Evolutionary conservation across 2,797 vertebrate species (phyloP), one percentile per base, ranked within the genome.

Genomic region (Melanotaenia boesemani): DNA sequence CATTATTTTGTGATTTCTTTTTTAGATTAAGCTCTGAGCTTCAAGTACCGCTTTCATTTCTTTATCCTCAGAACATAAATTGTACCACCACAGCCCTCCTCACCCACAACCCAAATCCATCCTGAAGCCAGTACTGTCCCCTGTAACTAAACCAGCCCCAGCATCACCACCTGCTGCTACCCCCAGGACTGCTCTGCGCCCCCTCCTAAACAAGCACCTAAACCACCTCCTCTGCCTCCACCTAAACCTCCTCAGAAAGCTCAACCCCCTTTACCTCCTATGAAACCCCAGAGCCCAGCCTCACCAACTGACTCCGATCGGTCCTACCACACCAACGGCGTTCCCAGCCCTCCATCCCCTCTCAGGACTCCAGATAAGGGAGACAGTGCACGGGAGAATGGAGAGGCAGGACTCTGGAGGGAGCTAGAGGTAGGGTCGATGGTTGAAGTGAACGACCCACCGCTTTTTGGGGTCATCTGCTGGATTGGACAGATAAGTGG

Each of bases 371-470:
- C 72, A 0, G 87, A 79, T 2, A 2, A 3, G 0, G 6, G 1
- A 0, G 79, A 77, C 0, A 71, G 39, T 0, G 37, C 54, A 0
- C 67, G 12, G 56, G 83, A 86, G 52, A 67, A 63, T 0, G 66
- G 57, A 16, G 89, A 83, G 39, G 26, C 4, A 9, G 67, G 46
- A 0, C 6, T 0, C 28, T 83, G 77, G 20, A 66, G 60, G 2
- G 79, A 79, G 59, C 71, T 95, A 72, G 96, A 96, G 70, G 91
- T 95, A 34, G 95, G 94, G 6, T 96, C 95, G 0, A 94, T 96
- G 95, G 95, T 96, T 0, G 95, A 96, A 57, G 95, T 96, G 41
- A 94, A 96, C 15, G 92, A 96, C 10, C 95, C 96, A 0, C 95
- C 96, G 0, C 90, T 95, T 2, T 96, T 92, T 4, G 96, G 96